These are phyloP conservation scores for Eulithis testata DNA, from an alignment of 2,888 invertebrate genomes.

Conservation along the genomic window DNA sequence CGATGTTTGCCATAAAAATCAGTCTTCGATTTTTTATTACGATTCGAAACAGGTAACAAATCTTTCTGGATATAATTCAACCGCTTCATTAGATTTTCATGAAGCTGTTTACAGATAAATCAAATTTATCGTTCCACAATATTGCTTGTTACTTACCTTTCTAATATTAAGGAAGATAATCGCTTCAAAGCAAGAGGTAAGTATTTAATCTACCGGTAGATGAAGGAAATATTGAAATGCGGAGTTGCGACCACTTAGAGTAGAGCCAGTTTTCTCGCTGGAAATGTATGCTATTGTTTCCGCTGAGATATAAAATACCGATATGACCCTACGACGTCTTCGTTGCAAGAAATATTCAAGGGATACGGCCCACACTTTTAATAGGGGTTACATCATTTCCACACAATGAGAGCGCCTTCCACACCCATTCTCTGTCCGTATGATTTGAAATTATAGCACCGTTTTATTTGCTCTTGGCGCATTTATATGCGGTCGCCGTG, in stretches of 20 bases:
- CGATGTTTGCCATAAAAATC: constrained; percentile 61
- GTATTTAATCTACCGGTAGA: constrained; percentile 42
- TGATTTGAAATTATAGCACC: constrained; percentile 85
- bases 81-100: constrained; percentile 50
- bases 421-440: constrained; percentile 85
- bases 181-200: constrained; percentile 45
- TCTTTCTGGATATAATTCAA: constrained; percentile 48
- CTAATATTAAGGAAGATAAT: constrained; percentile 59
- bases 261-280: constrained; percentile 75
- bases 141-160: constrained; percentile 35
- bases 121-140: constrained; percentile 45
- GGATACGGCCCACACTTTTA: constrained; percentile 84
- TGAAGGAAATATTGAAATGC: constrained; percentile 68
- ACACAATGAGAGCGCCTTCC: constrained; percentile 85
- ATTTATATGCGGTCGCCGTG: constrained; percentile 82
- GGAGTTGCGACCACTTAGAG: constrained; percentile 67
- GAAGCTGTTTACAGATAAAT: constrained; percentile 47
- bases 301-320: constrained; percentile 82
- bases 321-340: constrained; percentile 84
- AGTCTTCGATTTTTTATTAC: constrained; percentile 54
- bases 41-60: constrained; percentile 56
- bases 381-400: constrained; percentile 85
- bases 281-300: constrained; percentile 82
- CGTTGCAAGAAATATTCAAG: constrained; percentile 84
- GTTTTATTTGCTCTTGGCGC: constrained; percentile 83